These are phyloP conservation scores for Engraulis encrasicolus DNA, from an alignment of 2,113 vertebrate genomes.

Conservation along the genomic window DNA sequence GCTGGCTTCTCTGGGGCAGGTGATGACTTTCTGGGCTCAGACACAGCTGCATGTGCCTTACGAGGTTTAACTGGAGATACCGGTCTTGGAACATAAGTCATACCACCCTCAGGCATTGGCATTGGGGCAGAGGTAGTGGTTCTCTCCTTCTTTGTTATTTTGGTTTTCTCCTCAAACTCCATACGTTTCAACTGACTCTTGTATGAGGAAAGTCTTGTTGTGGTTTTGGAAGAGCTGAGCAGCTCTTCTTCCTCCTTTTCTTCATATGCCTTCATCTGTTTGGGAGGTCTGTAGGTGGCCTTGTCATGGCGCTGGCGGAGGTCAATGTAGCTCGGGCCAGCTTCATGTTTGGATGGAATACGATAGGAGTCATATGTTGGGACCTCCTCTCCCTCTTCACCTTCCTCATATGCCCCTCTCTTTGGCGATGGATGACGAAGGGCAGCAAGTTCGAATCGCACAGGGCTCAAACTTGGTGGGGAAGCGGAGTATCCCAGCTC, in stretches of 20 bases:
- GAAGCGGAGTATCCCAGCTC: constrained; percentile 93
- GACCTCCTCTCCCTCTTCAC: constrained; percentile 77
- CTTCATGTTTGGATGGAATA: constrained; percentile 89
- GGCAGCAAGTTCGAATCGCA: constrained; percentile 89
- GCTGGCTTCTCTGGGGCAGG: constrained; percentile 81
- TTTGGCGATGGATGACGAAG: constrained; percentile 83
- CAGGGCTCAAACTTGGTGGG: constrained; percentile 91
- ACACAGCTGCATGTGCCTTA: constrained; percentile 70
- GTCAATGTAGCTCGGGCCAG: constrained; percentile 85
- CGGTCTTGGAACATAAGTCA: constrained; percentile 74
- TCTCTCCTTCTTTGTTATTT: constrained; percentile 77
- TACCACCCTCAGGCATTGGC: constrained; percentile 75
- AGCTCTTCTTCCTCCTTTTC: constrained; percentile 93
- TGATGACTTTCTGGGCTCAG: constrained; percentile 74
- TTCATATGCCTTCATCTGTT: constrained; percentile 85
- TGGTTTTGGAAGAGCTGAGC: constrained; percentile 83
- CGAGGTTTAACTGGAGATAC: constrained; percentile 83
- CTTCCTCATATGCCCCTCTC: constrained; percentile 73
- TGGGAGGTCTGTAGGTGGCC: constrained; percentile 81
- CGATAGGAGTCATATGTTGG: constrained; percentile 85
- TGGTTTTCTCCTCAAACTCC: constrained; percentile 87
- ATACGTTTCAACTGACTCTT: constrained; percentile 87
- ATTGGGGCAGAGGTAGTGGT: constrained; percentile 73
- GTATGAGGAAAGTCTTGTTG: constrained; percentile 84
- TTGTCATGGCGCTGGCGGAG: constrained; percentile 88